Evolutionary conservation across 2,888 invertebrate genomes (phyloP).

Genomic region (Dynastes tityus): DNA sequence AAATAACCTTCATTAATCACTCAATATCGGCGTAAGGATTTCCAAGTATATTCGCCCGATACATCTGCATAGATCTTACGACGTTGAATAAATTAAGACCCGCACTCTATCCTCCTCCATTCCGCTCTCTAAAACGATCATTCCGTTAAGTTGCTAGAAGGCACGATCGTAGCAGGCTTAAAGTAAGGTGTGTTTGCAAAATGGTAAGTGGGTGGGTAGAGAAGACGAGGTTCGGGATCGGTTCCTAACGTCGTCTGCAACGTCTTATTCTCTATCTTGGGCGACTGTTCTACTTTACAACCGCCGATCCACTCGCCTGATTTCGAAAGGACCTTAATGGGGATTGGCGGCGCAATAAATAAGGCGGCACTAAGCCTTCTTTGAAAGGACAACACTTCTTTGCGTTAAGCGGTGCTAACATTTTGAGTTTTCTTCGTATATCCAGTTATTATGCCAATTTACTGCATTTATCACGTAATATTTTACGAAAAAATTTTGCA

Average conservation of each 20-base stretch:
- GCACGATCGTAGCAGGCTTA: constrained; percentile 45
- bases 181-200: constrained; percentile 60
- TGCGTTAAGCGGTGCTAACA: not conserved
- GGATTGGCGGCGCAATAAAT: constrained; percentile 71
- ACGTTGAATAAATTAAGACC: constrained; percentile 30
- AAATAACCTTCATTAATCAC: constrained; percentile 23
- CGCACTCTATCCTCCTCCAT: not conserved
- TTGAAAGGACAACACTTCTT: constrained; percentile 52
- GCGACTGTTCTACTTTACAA: constrained; percentile 58
- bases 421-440: no score
- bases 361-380: constrained; percentile 70
- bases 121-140: not conserved
- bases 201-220: constrained; percentile 55
- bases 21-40: constrained; percentile 7
- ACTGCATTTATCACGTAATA: not conserved
- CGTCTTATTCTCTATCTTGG: constrained; percentile 15
- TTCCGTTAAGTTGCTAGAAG: constrained; percentile 25
- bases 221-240: constrained; percentile 68
- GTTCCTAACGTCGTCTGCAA: constrained; percentile 52
- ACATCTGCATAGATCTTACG: not conserved
- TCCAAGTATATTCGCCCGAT: not conserved
- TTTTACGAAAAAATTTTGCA: not conserved
- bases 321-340: constrained; percentile 67
- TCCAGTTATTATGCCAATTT: no score
- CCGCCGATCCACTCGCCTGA: constrained; percentile 65